Conservation (phyloP, 2,888 invertebrate genomes). For the Xestia xanthographa region DNA sequence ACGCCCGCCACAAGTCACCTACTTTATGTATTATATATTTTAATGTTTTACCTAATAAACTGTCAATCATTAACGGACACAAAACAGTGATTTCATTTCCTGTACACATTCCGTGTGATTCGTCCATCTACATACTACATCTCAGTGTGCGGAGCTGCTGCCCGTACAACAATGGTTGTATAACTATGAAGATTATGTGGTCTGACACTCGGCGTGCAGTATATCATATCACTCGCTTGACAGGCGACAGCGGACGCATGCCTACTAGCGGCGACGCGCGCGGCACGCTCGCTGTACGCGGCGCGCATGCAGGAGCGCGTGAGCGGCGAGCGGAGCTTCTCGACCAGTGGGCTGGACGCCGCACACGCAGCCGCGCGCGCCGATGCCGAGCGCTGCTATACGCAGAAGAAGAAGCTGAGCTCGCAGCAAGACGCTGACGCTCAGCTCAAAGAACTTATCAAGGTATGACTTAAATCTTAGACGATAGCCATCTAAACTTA, state of each 20-base stretch:
- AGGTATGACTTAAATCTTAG: constrained; percentile 26
- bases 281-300: constrained; percentile 62
- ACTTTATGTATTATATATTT: too few relatives aligned
- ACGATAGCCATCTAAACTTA: background rate
- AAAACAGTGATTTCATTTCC: too few relatives aligned
- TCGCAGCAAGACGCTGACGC: constrained; percentile 38
- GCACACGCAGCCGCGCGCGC: constrained; percentile 33
- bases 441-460: constrained; percentile 43
- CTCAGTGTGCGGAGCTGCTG: too few relatives aligned
- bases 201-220: background rate
- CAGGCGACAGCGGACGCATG: constrained; percentile 66
- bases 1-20: too few relatives aligned
- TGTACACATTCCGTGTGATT: too few relatives aligned
- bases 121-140: too few relatives aligned
- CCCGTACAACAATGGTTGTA: too few relatives aligned
- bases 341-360: background rate
- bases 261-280: constrained; percentile 53
- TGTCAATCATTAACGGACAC: too few relatives aligned
- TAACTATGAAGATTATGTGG: background rate
- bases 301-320: constrained; percentile 68
- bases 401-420: constrained; percentile 65
- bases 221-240: background rate
- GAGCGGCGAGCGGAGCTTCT: background rate
- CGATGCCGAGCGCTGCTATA: constrained; percentile 37
- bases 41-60: too few relatives aligned